Conservation (phyloP, 1,140 invertebrate genomes). For the Venustaconcha ellipsiformis region DNA sequence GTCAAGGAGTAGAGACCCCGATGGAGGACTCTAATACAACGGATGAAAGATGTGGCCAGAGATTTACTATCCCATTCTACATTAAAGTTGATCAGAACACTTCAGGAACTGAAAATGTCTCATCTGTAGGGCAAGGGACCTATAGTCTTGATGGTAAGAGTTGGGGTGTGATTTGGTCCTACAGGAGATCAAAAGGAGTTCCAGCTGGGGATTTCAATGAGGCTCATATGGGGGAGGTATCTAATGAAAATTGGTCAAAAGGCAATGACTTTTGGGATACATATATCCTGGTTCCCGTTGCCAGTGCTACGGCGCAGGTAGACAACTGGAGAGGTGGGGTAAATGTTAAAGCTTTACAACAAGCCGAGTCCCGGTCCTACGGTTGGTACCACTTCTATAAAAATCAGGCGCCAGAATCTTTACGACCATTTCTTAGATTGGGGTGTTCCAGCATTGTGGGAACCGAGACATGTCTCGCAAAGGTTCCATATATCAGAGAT, state of each 20-base stretch:
- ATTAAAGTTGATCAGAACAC: not conserved
- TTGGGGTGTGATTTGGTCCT: constrained; percentile 17
- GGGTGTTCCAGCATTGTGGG: not conserved
- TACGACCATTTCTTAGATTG: not conserved
- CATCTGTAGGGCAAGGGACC: not conserved
- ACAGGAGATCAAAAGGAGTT: constrained; percentile 11
- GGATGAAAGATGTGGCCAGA: constrained; percentile 23
- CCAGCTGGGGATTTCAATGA: not conserved
- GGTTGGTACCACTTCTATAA: constrained; percentile 29
- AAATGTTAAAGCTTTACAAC: constrained; percentile 6
- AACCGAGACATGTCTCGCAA: not conserved
- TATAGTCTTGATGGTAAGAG: constrained; percentile 5
- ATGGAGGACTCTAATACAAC: constrained; percentile 8
- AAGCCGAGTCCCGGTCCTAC: constrained; percentile 15
- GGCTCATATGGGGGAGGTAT: constrained; percentile 15
- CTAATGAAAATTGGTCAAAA: constrained; percentile 25
- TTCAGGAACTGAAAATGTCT: no score
- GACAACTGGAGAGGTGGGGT: constrained; percentile 25
- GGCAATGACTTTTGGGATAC: constrained; percentile 27
- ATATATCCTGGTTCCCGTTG: constrained; percentile 8
- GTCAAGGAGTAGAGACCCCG: constrained; percentile 16
- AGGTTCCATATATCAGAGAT: constrained; percentile 26
- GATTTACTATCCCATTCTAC: constrained; percentile 27
- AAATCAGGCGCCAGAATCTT: not conserved
- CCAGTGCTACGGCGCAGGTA: constrained; percentile 5